These are phyloP conservation scores for Leptopterna dolabrata DNA, from an alignment of 2,888 invertebrate genomes.

Conservation along the genomic window DNA sequence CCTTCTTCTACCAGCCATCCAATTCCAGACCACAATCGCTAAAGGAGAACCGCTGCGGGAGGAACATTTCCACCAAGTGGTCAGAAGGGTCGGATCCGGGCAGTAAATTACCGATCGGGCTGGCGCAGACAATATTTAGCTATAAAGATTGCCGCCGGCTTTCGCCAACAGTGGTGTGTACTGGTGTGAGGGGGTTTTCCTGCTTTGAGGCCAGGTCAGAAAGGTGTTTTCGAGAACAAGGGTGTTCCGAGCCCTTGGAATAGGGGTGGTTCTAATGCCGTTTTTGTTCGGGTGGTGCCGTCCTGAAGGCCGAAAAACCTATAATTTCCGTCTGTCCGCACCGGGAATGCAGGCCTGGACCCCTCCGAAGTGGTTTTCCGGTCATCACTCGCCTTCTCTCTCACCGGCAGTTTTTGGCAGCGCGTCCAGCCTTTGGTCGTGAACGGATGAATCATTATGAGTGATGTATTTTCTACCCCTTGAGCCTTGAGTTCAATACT, in stretches of 20 bases:
- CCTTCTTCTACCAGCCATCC: not conserved
- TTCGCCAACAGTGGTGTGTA: not conserved
- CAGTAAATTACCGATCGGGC: slow-evolving; percentile 15
- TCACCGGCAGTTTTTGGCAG: not conserved
- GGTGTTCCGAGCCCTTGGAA: not conserved
- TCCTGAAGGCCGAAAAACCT: not conserved
- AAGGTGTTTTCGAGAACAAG: not conserved
- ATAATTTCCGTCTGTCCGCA: not conserved
- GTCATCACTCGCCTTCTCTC: not conserved
- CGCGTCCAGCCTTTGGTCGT: not conserved
- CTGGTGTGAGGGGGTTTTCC: not conserved
- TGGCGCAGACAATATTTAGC: slow-evolving; percentile 27
- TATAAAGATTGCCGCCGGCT: not conserved
- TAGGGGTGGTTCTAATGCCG: not conserved
- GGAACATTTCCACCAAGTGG: not conserved
- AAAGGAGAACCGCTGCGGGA: not conserved
- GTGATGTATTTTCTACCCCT: not conserved
- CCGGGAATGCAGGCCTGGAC: not conserved
- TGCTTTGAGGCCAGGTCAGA: not conserved
- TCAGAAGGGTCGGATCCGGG: slow-evolving; percentile 6
- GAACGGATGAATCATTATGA: not conserved
- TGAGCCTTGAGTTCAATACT: too few relatives aligned
- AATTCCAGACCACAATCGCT: not conserved
- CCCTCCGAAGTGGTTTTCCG: not conserved
- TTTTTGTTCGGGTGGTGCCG: not conserved